Evolutionary conservation across 2,797 vertebrate genomes (phyloP).

Genomic region (Chelonia mydas): DNA sequence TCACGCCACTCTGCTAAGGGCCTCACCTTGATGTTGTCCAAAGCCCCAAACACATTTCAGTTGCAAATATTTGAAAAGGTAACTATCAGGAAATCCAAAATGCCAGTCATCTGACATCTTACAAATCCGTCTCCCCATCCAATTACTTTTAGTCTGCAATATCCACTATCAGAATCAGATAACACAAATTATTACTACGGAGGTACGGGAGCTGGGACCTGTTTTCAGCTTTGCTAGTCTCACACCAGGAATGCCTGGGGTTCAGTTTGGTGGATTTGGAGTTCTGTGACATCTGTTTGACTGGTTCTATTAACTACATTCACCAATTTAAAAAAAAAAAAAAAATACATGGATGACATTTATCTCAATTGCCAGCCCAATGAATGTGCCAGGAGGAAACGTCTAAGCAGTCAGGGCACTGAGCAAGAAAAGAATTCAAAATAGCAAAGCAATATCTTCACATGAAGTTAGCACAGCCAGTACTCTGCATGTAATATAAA

Average conservation of each 20-base stretch:
- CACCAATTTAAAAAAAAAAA: not conserved
- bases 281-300: not conserved
- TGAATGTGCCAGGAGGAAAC: slow-evolving; percentile 9
- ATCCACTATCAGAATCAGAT: not conserved
- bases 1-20: not conserved
- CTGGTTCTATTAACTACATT: not conserved
- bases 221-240: not conserved
- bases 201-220: fast-evolving
- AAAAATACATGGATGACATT: not conserved
- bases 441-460: not conserved
- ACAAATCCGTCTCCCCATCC: slow-evolving; percentile 32
- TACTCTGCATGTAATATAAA: not conserved
- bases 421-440: not conserved
- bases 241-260: not conserved
- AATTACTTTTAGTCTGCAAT: slow-evolving; percentile 16
- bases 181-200: not conserved
- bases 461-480: fast-evolving
- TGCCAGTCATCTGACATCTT: slow-evolving; percentile 42
- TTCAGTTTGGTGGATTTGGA: not conserved
- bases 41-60: slow-evolving; percentile 55
- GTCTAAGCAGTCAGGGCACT: slow-evolving; percentile 57
- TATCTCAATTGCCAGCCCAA: slow-evolving; percentile 30
- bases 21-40: slow-evolving; percentile 4
- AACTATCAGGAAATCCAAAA: slow-evolving; percentile 42
- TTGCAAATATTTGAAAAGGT: slow-evolving; percentile 54